Evolutionary conservation across 2,888 invertebrate genomes (phyloP).

Genomic region (Neocrepidodera transversa): DNA sequence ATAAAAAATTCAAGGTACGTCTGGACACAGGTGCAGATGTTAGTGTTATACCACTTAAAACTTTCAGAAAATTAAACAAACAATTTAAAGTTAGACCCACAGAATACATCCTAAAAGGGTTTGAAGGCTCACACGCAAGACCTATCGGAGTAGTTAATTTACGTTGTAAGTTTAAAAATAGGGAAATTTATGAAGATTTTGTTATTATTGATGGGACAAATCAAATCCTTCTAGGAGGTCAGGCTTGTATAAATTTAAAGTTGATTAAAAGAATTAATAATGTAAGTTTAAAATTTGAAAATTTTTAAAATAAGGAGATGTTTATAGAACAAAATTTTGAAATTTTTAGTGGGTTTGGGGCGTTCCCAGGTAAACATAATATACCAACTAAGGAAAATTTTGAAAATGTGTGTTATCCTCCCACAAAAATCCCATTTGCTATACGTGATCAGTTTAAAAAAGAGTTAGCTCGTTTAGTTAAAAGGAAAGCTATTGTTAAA

Average conservation of each 20-base stretch:
- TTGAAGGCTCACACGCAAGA: slow-evolving; percentile 20
- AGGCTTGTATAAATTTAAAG: slow-evolving; percentile 18
- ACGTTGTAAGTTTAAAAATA: slow-evolving; percentile 3
- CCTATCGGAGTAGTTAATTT: slow-evolving; percentile 19
- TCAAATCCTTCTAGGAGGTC: slow-evolving; percentile 16
- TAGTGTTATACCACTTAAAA: slow-evolving; percentile 16
- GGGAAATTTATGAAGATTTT: slow-evolving; percentile 22
- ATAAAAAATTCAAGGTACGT: background rate
- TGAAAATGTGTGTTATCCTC: slow-evolving; percentile 12
- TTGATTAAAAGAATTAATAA: slow-evolving; percentile 2
- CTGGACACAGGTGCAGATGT: slow-evolving; percentile 27
- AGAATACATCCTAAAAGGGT: slow-evolving; percentile 14
- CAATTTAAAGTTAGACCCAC: slow-evolving; percentile 13
- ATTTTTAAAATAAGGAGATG: slow-evolving; percentile 12
- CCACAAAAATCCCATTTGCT: slow-evolving; percentile 10
- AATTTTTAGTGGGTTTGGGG: slow-evolving; percentile 17
- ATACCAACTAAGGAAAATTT: slow-evolving; percentile 9
- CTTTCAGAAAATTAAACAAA: slow-evolving; percentile 21
- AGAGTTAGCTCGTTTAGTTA: slow-evolving; percentile 14
- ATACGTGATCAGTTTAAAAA: slow-evolving; percentile 3
- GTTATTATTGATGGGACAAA: slow-evolving; percentile 22
- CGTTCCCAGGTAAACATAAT: slow-evolving; percentile 19
- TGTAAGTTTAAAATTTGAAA: no score
- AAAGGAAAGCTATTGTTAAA: slow-evolving; percentile 12
- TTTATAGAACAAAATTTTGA: slow-evolving; percentile 23